Conservation (phyloP, 2,113 vertebrate species). For the Phrynosoma platyrhinos region DNA sequence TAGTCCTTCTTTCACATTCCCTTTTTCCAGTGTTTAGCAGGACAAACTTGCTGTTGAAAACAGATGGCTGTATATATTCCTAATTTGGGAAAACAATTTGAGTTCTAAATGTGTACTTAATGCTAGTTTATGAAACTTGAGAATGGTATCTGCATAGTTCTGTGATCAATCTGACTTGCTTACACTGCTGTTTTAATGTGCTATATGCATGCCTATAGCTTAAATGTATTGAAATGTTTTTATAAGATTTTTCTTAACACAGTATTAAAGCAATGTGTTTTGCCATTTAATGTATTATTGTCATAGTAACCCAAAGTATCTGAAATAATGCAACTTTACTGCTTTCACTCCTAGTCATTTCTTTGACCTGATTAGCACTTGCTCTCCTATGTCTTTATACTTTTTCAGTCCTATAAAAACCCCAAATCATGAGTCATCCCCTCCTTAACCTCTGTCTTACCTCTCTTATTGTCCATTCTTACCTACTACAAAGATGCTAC, state of each 20-base stretch:
- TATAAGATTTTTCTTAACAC: constrained; percentile 48
- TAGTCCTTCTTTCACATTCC: constrained; percentile 80
- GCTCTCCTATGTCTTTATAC: background rate
- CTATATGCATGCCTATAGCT: constrained; percentile 45
- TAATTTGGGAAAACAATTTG: constrained; percentile 42
- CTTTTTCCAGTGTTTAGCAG: constrained; percentile 77
- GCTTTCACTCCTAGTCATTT: background rate
- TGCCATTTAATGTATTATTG: constrained; percentile 6
- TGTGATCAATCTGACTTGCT: constrained; percentile 22
- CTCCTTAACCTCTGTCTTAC: background rate
- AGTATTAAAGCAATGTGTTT: constrained; percentile 46
- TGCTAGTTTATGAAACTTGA: constrained; percentile 72
- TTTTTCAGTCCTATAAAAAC: background rate
- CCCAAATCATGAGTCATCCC: background rate
- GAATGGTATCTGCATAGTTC: constrained; percentile 56
- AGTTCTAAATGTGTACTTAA: constrained; percentile 75
- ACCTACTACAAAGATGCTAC: too few species aligned
- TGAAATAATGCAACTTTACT: background rate
- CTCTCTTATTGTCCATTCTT: too few species aligned
- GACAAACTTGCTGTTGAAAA: constrained; percentile 74
- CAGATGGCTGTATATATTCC: constrained; percentile 73
- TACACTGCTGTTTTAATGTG: constrained; percentile 40
- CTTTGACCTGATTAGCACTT: background rate
- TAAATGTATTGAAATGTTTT: constrained; percentile 37
- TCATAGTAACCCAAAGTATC: background rate